Conservation (phyloP, 2,113 vertebrate species). For the Theristicus caerulescens region DNA sequence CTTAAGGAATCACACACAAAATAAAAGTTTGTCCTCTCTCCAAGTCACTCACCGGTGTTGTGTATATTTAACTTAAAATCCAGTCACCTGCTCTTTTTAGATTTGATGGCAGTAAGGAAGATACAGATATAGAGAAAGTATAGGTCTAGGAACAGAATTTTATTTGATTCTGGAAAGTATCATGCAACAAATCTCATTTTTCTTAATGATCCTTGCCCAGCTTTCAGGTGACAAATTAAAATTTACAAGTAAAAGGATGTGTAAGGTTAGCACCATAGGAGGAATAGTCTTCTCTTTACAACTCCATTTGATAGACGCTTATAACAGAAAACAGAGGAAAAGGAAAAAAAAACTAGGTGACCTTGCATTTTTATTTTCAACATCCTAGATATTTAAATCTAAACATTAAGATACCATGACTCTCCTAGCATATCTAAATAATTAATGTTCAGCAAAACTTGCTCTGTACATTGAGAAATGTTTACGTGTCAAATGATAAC, state of each 20-base stretch:
- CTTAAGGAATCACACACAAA: background rate
- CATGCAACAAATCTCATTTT: background rate
- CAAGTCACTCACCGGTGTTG: background rate
- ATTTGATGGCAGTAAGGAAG: background rate
- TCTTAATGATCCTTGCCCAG: background rate
- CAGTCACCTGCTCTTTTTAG: background rate
- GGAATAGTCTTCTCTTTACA: background rate
- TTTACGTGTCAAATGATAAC: background rate
- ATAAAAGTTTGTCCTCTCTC: background rate
- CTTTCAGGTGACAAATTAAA: background rate
- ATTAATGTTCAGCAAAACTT: background rate
- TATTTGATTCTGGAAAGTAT: slow-evolving; percentile 25
- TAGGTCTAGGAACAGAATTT: slow-evolving; percentile 5
- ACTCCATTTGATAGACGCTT: background rate
- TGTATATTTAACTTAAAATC: background rate
- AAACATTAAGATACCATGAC: background rate
- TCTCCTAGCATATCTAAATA: background rate
- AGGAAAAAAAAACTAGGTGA: background rate
- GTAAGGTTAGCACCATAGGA: background rate
- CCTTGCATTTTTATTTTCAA: background rate
- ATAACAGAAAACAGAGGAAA: background rate
- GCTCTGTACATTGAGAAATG: background rate
- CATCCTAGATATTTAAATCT: background rate
- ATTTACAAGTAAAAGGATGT: background rate
- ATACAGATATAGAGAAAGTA: slow-evolving; percentile 11